Base-by-base conservation (phyloP, 1,140 invertebrate genomes). In the Panagrolaimus sp. region DNA sequence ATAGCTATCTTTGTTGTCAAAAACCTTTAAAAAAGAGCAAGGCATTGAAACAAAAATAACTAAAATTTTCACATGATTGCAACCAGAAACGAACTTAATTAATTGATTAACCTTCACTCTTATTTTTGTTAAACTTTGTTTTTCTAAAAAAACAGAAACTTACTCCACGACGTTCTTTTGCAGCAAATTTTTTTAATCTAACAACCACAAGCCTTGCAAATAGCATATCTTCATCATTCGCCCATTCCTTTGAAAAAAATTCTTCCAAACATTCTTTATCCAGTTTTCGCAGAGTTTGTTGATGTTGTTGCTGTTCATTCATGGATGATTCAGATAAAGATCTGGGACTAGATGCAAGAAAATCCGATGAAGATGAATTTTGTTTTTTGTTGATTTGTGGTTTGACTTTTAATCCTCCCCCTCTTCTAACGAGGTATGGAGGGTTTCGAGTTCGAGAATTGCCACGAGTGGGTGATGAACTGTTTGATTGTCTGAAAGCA, bases 141-240 rank as follows among this genome's bases (percentile, higher is more conserved):
- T 51, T 61, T 16, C 14, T 23, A 44, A 13, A n/a, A 25, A 5
- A 47, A 38, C 31, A 16, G n/a, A n/a, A n/a, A 47, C 76, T 71
- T 7, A 75, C 78, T 16, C 63, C 48, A 63, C 76, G 47, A 14
- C 67, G 63, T 27, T 77, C 79, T 38, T 73, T 79, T 20, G 69
- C 38, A 13, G 38, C 45, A 57, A 77, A 77, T 43, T 77, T 77
- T 44, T 74, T 76, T 20, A 77, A 61, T 47, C 78, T 43, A n/a
- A 79, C 75, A 20, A 77, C 76, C 44, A 77, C 70, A 23, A 77
- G 63, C n/a, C 78, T 70, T 9, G 76, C 78, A 67, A 77, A 77
- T 31, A 76, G 51, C 45, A 65, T 44, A 66, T 77, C 76, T 46
- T 77, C 76, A 51, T 77, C 76, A 20, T 77, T 71, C 38, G 68